Percentiles rank a stretch among this genome's conserved stretches.
These are phyloP conservation scores for Iphiclides podalirius DNA, from an alignment of 2,888 invertebrate species.

Conservation along the genomic window DNA sequence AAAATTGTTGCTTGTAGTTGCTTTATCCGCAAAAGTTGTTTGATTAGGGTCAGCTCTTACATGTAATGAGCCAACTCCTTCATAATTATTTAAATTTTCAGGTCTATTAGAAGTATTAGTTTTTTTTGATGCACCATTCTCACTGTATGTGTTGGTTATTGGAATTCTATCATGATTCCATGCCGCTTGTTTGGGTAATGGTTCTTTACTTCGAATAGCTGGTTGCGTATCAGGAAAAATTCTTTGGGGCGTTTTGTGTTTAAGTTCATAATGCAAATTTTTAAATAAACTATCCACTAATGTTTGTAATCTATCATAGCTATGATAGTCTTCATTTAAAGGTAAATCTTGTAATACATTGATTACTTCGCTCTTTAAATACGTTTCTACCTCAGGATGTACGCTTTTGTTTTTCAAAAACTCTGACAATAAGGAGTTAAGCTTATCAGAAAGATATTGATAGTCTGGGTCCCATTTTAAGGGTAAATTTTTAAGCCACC, in stretches of 20 bases:
- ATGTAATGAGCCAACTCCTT: not conserved
- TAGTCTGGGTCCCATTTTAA: not conserved
- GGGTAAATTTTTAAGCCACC: constrained; percentile 14
- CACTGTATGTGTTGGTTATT: not conserved
- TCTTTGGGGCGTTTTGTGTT: not conserved
- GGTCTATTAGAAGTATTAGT: too few species aligned
- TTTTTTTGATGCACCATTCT: too few species aligned
- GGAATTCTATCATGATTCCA: not conserved
- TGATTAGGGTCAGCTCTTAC: not conserved
- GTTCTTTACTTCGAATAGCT: not conserved
- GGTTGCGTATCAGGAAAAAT: not conserved
- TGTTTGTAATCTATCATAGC: constrained; percentile 6
- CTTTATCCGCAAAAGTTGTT: not conserved
- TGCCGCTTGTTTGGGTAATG: not conserved
- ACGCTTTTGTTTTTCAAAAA: not conserved
- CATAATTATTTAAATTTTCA: not conserved
- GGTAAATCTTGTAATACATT: constrained; percentile 10
- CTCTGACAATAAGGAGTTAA: constrained; percentile 8
- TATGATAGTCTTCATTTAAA: constrained; percentile 1
- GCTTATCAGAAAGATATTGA: not conserved
- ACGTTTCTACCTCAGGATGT: not conserved
- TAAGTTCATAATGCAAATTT: constrained; percentile 8
- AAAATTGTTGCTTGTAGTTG: not conserved
- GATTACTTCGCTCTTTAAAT: constrained; percentile 7
- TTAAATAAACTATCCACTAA: constrained; percentile 6